Percentiles rank a stretch among this genome's conserved stretches.
These are phyloP conservation scores for Drosophila tsacasi DNA, from an alignment of 1,140 invertebrate species.

Conservation along the genomic window DNA sequence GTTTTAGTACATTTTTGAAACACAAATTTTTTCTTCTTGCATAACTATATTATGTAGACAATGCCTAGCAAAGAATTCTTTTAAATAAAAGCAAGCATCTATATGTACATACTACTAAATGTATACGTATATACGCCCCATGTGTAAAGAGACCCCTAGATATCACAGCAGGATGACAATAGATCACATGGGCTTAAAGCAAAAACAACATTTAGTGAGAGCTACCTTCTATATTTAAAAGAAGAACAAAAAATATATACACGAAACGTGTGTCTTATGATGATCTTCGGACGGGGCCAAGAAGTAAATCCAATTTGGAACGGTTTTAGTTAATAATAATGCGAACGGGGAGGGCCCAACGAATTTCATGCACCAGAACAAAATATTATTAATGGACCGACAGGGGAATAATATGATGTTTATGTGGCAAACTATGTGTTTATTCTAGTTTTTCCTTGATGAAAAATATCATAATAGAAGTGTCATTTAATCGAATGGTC, in stretches of 20 bases:
- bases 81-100: slow-evolving; percentile 22
- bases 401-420: slow-evolving; percentile 59
- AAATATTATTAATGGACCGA: slow-evolving; percentile 74
- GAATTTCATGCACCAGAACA: slow-evolving; percentile 73
- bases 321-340: slow-evolving; percentile 47
- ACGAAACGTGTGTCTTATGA: slow-evolving; percentile 13
- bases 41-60: slow-evolving; percentile 50
- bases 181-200: slow-evolving; percentile 47
- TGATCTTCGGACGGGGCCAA: slow-evolving; percentile 28
- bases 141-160: slow-evolving; percentile 45
- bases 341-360: slow-evolving; percentile 17
- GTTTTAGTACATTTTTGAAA: slow-evolving; percentile 43
- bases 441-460: background rate
- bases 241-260: slow-evolving; percentile 36
- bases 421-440: slow-evolving; percentile 18
- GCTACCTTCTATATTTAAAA: slow-evolving; percentile 47
- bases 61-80: slow-evolving; percentile 33
- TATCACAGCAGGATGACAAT: slow-evolving; percentile 46
- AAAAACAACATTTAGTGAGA: slow-evolving; percentile 38
- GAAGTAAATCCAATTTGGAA: slow-evolving; percentile 63
- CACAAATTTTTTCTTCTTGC: slow-evolving; percentile 31
- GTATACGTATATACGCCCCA: slow-evolving; percentile 14
- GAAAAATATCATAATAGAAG: slow-evolving; percentile 15
- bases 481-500: slow-evolving; percentile 25
- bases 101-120: background rate